Evolutionary conservation across 2,113 vertebrate species (phyloP).

Genomic region (Grus americana): DNA sequence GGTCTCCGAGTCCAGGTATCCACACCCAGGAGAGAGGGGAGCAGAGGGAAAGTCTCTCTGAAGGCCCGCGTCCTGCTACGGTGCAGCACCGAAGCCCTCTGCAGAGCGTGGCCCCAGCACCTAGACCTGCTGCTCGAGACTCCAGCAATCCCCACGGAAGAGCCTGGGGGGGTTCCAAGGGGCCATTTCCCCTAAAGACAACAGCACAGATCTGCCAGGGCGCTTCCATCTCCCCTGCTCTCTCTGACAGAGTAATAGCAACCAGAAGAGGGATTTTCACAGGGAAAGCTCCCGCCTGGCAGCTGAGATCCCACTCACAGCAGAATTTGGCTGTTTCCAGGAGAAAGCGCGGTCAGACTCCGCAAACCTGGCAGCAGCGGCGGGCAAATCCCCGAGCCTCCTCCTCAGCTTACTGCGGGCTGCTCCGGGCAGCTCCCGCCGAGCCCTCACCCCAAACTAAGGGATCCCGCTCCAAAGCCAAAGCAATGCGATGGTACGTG

Average conservation of each 20-base stretch:
- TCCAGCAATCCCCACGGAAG: neutral
- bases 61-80: neutral
- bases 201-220: neutral
- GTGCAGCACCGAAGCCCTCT: neutral
- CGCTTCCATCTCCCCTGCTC: neutral
- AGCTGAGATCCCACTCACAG: neutral
- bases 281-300: neutral
- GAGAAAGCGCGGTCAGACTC: neutral
- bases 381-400: neutral
- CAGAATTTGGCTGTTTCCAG: neutral
- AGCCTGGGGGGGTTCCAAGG: neutral
- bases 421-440: neutral
- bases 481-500: rapidly evolving
- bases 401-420: no score
- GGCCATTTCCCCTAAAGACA: neutral
- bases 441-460: neutral
- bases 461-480: neutral
- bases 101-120: neutral
- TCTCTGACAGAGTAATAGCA: neutral
- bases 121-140: neutral
- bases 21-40: neutral
- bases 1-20: neutral
- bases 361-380: neutral
- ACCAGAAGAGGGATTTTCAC: neutral
- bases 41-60: neutral